These are phyloP conservation scores for Oscarella lobularis DNA, from an alignment of 37 sponge, comb jelly and placozoan genomes.

Conservation along the genomic window DNA sequence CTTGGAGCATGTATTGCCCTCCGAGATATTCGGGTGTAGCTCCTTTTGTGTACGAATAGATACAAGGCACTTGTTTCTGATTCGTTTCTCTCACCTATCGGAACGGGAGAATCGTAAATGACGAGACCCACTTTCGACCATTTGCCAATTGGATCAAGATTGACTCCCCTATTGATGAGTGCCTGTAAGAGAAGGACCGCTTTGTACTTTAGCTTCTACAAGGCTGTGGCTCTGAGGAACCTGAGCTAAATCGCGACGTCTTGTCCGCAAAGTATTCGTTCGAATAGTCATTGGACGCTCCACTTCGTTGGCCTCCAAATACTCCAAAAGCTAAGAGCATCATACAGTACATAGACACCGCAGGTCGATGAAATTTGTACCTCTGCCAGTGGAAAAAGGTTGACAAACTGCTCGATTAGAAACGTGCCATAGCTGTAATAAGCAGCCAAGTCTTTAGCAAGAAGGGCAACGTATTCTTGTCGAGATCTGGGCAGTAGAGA, in stretches of 20 bases:
- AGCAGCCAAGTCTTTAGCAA: slow-evolving; percentile 50
- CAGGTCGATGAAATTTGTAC: neutral
- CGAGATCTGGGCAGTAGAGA: slow-evolving; percentile 16
- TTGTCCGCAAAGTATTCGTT: slow-evolving; percentile 84
- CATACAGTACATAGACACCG: neutral
- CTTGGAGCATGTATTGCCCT: slow-evolving; percentile 97
- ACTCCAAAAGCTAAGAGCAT: slow-evolving; percentile 42
- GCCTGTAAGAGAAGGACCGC: slow-evolving; percentile 10
- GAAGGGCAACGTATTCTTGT: slow-evolving; percentile 48
- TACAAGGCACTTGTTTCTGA: neutral
- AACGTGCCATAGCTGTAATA: slow-evolving; percentile 92
- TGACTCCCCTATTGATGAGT: slow-evolving; percentile 87
- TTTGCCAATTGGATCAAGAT: slow-evolving; percentile 92
- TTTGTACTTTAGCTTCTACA: neutral
- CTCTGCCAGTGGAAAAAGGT: slow-evolving; percentile 60
- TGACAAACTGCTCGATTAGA: slow-evolving; percentile 57
- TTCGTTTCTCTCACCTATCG: slow-evolving; percentile 27
- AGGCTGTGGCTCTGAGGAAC: neutral
- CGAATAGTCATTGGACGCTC: slow-evolving; percentile 89
- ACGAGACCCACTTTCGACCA: slow-evolving; percentile 98
- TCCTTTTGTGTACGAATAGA: slow-evolving; percentile 19
- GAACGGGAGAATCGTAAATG: slow-evolving; percentile 88
- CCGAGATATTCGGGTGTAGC: slow-evolving; percentile 98
- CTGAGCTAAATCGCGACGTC: slow-evolving; percentile 90
- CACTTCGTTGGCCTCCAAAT: slow-evolving; percentile 86